Evolutionary conservation across 1,140 invertebrate species (phyloP).

Genomic region (Magallana angulata): DNA sequence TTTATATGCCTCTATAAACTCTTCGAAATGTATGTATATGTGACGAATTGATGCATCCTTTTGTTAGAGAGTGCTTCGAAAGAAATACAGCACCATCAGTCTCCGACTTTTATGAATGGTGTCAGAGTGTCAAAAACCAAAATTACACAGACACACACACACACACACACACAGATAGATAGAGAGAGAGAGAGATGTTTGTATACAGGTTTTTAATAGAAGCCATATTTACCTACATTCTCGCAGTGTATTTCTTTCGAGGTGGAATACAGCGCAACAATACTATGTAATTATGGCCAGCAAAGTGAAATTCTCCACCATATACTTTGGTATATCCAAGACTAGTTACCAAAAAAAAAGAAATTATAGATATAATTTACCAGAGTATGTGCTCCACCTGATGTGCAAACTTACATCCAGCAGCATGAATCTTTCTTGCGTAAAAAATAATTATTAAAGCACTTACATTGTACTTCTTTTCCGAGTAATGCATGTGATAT

Average conservation of each 20-base stretch:
- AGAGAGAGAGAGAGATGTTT: too few species aligned
- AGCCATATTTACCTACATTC: background rate
- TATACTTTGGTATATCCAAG: background rate
- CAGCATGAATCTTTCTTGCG: background rate
- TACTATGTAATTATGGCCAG: background rate
- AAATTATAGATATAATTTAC: background rate
- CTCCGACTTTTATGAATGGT: background rate
- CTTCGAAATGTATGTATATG: background rate
- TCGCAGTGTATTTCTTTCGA: background rate
- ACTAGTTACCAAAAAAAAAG: background rate
- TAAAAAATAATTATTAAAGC: too few species aligned
- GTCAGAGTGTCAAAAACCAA: background rate
- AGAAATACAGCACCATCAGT: background rate
- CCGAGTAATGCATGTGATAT: too few species aligned
- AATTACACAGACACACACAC: too few species aligned
- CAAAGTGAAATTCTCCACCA: background rate
- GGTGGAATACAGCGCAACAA: background rate
- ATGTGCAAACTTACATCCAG: background rate
- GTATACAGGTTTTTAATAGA: too few species aligned
- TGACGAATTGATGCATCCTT: background rate
- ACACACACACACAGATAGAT: too few species aligned
- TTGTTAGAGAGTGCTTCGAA: background rate
- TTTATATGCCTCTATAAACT: background rate
- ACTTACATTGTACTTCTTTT: too few species aligned
- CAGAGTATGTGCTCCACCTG: slow-evolving; percentile 6